A percentile compares a stretch with the other conserved stretches of the same genome.
Evolutionary conservation across 2,888 invertebrate species (phyloP).

Genomic region (Brachyopa scutellaris): DNA sequence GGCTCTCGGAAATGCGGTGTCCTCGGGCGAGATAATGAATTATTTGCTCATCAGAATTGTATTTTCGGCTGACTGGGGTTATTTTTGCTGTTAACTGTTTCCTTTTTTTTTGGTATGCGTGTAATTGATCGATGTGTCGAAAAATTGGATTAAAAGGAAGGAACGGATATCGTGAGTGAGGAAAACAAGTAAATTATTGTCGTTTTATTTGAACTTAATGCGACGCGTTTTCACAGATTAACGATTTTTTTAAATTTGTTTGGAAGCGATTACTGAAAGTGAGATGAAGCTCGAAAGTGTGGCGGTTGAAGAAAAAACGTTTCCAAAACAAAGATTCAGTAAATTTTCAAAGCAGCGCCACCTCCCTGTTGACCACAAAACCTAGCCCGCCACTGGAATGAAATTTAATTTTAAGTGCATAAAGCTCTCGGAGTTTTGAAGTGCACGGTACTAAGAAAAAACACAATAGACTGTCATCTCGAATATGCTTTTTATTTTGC

Average conservation of each 20-base stretch:
- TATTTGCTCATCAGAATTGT: constrained; percentile 70
- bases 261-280: neutral
- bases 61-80: constrained; percentile 18
- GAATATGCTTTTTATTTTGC: too few relatives aligned
- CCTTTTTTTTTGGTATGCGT: constrained; percentile 2
- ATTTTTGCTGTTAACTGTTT: neutral
- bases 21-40: constrained; percentile 70
- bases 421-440: too few relatives aligned
- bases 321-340: too few relatives aligned
- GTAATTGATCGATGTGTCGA: constrained; percentile 71
- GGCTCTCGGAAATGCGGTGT: constrained; percentile 31
- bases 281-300: too few relatives aligned
- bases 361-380: too few relatives aligned
- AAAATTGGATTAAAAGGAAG: constrained; percentile 49
- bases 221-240: constrained; percentile 56
- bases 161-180: constrained; percentile 13
- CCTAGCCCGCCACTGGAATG: too few relatives aligned
- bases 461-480: too few relatives aligned
- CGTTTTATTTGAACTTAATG: constrained; percentile 57
- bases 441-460: too few relatives aligned
- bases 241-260: constrained; percentile 51
- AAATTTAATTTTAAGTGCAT: too few relatives aligned
- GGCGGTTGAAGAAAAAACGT: too few relatives aligned
- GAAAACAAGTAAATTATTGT: constrained; percentile 47
- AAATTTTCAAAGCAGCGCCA: too few relatives aligned